These are phyloP conservation scores for Drosophila repletoides DNA, from an alignment of 1,140 invertebrate species.

Conservation along the genomic window DNA sequence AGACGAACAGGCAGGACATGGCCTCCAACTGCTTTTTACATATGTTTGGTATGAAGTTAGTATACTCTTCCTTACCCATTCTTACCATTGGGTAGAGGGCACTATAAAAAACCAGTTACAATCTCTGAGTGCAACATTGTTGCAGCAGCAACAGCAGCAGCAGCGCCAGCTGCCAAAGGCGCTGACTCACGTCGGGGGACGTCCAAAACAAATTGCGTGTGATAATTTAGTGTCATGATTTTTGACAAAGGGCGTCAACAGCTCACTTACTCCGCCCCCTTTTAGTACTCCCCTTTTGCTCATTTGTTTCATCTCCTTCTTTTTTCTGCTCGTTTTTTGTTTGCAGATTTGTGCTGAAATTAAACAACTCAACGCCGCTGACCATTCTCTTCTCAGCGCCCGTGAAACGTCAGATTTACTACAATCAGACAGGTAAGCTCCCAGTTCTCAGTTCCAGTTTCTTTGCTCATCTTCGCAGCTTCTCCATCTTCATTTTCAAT, in stretches of 20 bases:
- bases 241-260: conserved; percentile 74
- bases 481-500: conserved; percentile 3
- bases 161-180: conserved; percentile 39
- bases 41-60: no score
- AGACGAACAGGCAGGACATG: no score
- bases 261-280: conserved; percentile 57
- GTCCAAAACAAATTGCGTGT: conserved; percentile 62
- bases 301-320: conserved; percentile 2
- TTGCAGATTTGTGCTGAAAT: conserved; percentile 73
- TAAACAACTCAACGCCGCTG: conserved; percentile 75
- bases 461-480: not conserved
- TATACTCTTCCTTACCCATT: no score
- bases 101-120: conserved; percentile 17
- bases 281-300: not conserved
- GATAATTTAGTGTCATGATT: conserved; percentile 79
- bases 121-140: conserved; percentile 63
- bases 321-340: conserved; percentile 18
- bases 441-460: not conserved
- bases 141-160: no score
- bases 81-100: no score
- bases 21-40: no score
- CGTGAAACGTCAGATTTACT: conserved; percentile 76
- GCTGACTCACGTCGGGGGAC: conserved; percentile 57
- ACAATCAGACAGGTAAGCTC: conserved; percentile 79
- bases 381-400: conserved; percentile 73